Percentiles rank a stretch among this genome's conserved stretches.
These are phyloP conservation scores for Criorhina ranunculi DNA, from an alignment of 2,888 invertebrate genomes.

Conservation along the genomic window DNA sequence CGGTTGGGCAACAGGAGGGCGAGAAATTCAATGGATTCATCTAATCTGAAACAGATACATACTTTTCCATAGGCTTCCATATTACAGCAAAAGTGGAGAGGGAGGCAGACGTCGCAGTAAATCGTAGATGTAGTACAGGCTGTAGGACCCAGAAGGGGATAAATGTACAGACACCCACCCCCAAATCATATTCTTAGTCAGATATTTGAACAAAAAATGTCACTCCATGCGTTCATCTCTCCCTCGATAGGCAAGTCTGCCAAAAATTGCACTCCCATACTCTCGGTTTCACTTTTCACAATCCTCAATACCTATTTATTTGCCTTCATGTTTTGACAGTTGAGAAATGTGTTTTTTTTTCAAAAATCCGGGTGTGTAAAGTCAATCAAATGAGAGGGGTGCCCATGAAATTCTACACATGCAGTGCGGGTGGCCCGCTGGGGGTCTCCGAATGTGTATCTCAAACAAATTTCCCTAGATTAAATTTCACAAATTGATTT, in stretches of 20 bases:
- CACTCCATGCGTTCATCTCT: background rate
- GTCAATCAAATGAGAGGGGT: conserved; percentile 30
- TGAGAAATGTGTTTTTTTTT: conserved; percentile 29
- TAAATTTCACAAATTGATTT: conserved; percentile 54
- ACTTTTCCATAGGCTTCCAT: no score
- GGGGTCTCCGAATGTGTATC: conserved; percentile 30
- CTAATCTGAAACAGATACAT: no score
- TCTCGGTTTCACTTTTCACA: conserved; percentile 18
- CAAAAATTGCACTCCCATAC: background rate
- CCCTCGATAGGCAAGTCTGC: background rate
- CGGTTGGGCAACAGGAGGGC: no score
- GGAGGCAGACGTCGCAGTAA: no score
- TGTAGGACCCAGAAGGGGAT: no score
- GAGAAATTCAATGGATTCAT: no score
- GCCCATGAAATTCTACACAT: conserved; percentile 18
- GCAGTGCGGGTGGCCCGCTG: conserved; percentile 37
- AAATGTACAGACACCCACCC: no score
- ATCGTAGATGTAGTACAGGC: no score
- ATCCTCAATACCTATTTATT: background rate
- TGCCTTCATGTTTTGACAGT: conserved; percentile 52
- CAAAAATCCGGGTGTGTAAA: conserved; percentile 38
- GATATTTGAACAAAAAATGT: no score
- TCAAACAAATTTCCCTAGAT: conserved; percentile 40
- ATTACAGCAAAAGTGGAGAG: no score
- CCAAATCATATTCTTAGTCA: no score